Percentiles rank a stretch among this genome's conserved stretches.
These are phyloP conservation scores for Paracanthobrama guichenoti DNA, from an alignment of 2,113 vertebrate species.

Conservation along the genomic window DNA sequence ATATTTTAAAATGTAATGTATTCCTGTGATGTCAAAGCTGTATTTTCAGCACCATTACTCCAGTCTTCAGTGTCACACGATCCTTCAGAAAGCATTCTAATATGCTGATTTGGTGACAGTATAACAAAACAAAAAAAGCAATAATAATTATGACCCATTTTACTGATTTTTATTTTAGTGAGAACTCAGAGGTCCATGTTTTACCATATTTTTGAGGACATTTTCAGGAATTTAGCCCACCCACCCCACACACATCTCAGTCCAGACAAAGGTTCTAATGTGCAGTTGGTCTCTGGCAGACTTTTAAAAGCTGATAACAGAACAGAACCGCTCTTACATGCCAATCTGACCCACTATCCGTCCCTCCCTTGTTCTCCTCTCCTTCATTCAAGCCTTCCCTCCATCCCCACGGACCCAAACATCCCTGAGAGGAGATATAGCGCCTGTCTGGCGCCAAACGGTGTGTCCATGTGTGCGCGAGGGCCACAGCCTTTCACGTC, in stretches of 20 bases:
- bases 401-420: slow-evolving; percentile 74
- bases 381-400: slow-evolving; percentile 23
- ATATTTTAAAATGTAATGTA: no score
- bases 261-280: slow-evolving; percentile 92
- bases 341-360: slow-evolving; percentile 68
- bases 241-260: slow-evolving; percentile 61
- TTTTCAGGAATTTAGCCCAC: background rate
- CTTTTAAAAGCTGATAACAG: slow-evolving; percentile 83
- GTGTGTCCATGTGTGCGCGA: slow-evolving; percentile 80
- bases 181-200: background rate
- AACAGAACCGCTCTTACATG: slow-evolving; percentile 67
- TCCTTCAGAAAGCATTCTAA: no score
- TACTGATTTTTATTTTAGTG: no score
- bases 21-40: no score
- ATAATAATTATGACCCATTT: background rate
- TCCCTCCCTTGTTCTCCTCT: slow-evolving; percentile 34
- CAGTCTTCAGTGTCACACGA: no score
- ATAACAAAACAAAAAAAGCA: background rate
- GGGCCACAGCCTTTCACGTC: slow-evolving; percentile 78
- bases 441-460: slow-evolving; percentile 97
- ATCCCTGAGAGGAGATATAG: slow-evolving; percentile 86
- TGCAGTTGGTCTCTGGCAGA: slow-evolving; percentile 83
- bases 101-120: no score
- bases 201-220: background rate
- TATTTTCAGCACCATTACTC: no score